phyloP scores from a whole-genome alignment of 2,888 invertebrate species.

The Parochlus steinenii region DNA sequence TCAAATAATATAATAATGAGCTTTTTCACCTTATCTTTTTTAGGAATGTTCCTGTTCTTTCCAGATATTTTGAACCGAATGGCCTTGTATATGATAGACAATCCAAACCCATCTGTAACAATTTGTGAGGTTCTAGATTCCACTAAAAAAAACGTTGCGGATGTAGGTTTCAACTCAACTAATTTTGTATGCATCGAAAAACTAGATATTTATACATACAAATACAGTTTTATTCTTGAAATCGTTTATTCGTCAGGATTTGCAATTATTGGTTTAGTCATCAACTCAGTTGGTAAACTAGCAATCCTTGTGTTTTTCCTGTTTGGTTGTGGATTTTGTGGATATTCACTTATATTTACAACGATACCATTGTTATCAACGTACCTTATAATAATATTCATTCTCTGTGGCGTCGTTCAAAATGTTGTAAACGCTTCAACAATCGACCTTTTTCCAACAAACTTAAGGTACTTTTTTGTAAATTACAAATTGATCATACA shows the following conservation, averaged over 20 bases:
- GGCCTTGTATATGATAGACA: slow-evolving; percentile 19
- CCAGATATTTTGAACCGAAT: slow-evolving; percentile 25
- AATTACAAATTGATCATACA: background rate
- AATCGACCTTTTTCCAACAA: slow-evolving; percentile 15
- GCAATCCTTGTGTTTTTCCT: too few relatives aligned
- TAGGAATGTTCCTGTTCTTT: slow-evolving; percentile 27
- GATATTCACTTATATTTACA: background rate
- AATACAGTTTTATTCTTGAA: slow-evolving; percentile 21
- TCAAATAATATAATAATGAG: too few relatives aligned
- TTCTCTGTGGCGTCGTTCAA: slow-evolving; percentile 3
- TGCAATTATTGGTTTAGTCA: slow-evolving; percentile 21
- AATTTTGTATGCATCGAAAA: slow-evolving; percentile 21
- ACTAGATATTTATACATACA: slow-evolving; percentile 21
- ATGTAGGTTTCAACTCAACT: too few relatives aligned
- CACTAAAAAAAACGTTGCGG: slow-evolving; percentile 13
- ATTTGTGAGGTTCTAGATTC: slow-evolving; percentile 22
- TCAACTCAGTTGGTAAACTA: slow-evolving; percentile 21
- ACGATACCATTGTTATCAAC: background rate
- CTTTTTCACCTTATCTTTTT: too few relatives aligned
- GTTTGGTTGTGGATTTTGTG: background rate
- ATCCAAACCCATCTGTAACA: slow-evolving; percentile 19
- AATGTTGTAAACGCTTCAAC: slow-evolving; percentile 13
- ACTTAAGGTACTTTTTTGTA: slow-evolving; percentile 13
- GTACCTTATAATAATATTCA: background rate
- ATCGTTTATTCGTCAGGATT: slow-evolving; percentile 21